Conservation (phyloP, 2,797 vertebrate species). For the Melanotaenia parkinsoni region DNA sequence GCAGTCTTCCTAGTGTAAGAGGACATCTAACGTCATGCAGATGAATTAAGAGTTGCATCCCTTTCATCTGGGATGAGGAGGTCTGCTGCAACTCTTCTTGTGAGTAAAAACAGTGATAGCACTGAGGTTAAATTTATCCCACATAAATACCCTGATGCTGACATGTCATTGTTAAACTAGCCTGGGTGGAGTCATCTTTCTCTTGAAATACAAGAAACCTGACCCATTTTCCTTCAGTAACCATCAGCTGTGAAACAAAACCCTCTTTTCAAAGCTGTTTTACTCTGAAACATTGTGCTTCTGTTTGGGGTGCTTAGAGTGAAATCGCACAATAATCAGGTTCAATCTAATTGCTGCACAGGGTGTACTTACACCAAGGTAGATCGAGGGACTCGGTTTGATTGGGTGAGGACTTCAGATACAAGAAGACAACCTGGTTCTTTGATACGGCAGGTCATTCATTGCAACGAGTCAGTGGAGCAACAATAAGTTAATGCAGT, state of each 20-base stretch:
- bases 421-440: too few relatives aligned
- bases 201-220: neutral
- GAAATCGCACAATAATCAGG: neutral
- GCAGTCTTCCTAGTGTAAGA: too few relatives aligned
- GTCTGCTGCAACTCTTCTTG: too few relatives aligned
- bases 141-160: neutral
- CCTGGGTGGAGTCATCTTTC: neutral
- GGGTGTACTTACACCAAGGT: too few relatives aligned
- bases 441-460: too few relatives aligned
- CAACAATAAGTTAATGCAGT: too few relatives aligned
- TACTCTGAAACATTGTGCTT: neutral
- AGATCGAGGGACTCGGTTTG: too few relatives aligned
- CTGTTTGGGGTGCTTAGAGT: neutral
- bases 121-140: neutral
- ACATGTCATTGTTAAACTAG: neutral
- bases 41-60: too few relatives aligned
- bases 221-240: neutral
- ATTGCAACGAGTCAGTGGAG: too few relatives aligned
- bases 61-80: too few relatives aligned
- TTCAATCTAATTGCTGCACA: neutral
- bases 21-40: too few relatives aligned
- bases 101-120: neutral
- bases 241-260: neutral
- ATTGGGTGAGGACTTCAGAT: too few relatives aligned
- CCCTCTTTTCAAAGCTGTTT: neutral